Percentiles rank a stretch among this genome's conserved stretches.
Conservation (phyloP, 2,888 invertebrate species). For the Thereva unica region DNA sequence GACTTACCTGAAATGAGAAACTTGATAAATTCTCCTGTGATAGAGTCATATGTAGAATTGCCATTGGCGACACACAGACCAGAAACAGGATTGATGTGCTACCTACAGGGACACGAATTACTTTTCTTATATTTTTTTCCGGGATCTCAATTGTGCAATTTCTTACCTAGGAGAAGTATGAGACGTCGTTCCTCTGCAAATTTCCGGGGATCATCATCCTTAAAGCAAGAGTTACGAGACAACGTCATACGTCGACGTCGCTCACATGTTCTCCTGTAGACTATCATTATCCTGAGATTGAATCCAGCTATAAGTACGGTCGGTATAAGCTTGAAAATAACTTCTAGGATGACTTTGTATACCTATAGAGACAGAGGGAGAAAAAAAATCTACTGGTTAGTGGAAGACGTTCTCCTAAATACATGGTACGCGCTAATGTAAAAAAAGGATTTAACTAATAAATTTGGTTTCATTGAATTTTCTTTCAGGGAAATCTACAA, state of each 20-base stretch:
- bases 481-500: no score
- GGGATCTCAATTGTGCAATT: not conserved
- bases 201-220: conserved; percentile 67
- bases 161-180: conserved; percentile 64
- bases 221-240: conserved; percentile 61
- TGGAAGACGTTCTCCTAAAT: conserved; percentile 14
- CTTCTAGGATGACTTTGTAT: conserved; percentile 67
- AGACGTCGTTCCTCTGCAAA: conserved; percentile 71
- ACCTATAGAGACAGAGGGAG: conserved; percentile 51
- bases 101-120: conserved; percentile 43
- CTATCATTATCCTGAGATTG: conserved; percentile 69
- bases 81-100: conserved; percentile 71
- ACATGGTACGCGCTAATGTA: not conserved
- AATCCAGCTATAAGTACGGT: conserved; percentile 68
- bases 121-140: no score
- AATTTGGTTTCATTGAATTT: no score
- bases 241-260: conserved; percentile 69
- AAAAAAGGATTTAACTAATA: not conserved
- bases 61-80: conserved; percentile 73
- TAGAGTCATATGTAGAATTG: conserved; percentile 69
- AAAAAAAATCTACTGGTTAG: conserved; percentile 5
- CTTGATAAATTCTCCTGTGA: conserved; percentile 65
- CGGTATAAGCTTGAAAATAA: conserved; percentile 70
- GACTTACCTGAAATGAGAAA: conserved; percentile 66
- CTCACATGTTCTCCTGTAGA: conserved; percentile 68